A percentile compares a stretch with the other conserved stretches of the same genome.
phyloP scores from a whole-genome alignment of 2,797 vertebrate species.

The Chiloscyllium punctatum region DNA sequence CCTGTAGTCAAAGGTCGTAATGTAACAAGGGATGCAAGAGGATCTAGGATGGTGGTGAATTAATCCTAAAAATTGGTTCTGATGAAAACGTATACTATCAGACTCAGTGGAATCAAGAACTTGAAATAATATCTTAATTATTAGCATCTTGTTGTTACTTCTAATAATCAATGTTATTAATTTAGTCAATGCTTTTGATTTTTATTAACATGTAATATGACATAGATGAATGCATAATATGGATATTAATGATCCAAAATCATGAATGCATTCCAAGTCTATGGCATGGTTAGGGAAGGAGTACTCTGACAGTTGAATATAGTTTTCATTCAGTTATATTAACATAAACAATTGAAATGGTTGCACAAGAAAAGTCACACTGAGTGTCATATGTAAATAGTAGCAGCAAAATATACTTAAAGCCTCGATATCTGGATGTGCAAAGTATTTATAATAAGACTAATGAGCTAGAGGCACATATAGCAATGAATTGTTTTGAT shows the following conservation, averaged over 20 bases:
- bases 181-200: neutral
- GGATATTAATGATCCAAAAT: neutral
- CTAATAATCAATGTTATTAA: neutral
- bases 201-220: neutral
- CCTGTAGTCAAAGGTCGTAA: neutral
- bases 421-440: no score
- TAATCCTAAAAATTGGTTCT: neutral
- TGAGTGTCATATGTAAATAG: neutral
- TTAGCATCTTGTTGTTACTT: neutral
- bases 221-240: neutral
- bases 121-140: neutral
- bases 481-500: no score
- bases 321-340: neutral
- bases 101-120: conserved; percentile 12
- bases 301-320: neutral
- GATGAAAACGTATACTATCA: neutral
- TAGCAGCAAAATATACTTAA: no score
- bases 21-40: neutral
- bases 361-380: neutral
- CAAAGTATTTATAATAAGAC: no score
- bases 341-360: neutral
- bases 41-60: neutral
- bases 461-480: no score
- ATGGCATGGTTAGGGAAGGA: neutral
- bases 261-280: neutral